These are phyloP conservation scores for Ageneiosus marmoratus DNA, from an alignment of 2,113 vertebrate species.

Conservation along the genomic window DNA sequence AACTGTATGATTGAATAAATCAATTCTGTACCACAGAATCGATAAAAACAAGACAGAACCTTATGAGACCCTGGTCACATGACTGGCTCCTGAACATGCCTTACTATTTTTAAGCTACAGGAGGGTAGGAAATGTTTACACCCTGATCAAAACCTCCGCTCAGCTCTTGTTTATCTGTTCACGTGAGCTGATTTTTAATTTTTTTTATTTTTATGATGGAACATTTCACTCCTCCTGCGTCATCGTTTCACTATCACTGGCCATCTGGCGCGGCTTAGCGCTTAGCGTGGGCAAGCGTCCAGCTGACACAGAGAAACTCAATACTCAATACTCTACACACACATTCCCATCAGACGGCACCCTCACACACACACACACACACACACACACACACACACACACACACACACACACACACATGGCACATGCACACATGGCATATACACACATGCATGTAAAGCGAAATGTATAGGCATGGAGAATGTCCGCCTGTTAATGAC, in stretches of 20 bases:
- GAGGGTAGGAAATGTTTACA: slow-evolving; percentile 29
- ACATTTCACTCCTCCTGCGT: slow-evolving; percentile 56
- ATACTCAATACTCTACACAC: slow-evolving; percentile 55
- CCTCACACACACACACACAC: neutral
- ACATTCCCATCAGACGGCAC: slow-evolving; percentile 55
- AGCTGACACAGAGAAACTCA: slow-evolving; percentile 56
- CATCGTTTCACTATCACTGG: slow-evolving; percentile 55
- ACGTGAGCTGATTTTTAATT: slow-evolving; percentile 35
- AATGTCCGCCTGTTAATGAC: neutral
- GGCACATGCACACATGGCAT: neutral
- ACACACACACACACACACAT: neutral
- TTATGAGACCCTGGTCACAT: neutral
- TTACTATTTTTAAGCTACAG: neutral
- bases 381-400: slow-evolving; percentile 47
- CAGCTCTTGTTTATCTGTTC: slow-evolving; percentile 42
- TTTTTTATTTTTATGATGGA: slow-evolving; percentile 43
- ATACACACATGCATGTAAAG: neutral
- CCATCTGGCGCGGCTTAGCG: slow-evolving; percentile 56
- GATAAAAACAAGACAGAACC: neutral
- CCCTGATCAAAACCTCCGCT: slow-evolving; percentile 18
- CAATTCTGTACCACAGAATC: neutral
- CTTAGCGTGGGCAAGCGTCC: slow-evolving; percentile 52
- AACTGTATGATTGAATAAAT: neutral
- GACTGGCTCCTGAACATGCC: neutral
- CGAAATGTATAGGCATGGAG: neutral